A percentile compares a stretch with the other conserved stretches of the same genome.
These are phyloP conservation scores for Meleagris gallopavo DNA, from an alignment of 2,113 vertebrate species.

Conservation along the genomic window DNA sequence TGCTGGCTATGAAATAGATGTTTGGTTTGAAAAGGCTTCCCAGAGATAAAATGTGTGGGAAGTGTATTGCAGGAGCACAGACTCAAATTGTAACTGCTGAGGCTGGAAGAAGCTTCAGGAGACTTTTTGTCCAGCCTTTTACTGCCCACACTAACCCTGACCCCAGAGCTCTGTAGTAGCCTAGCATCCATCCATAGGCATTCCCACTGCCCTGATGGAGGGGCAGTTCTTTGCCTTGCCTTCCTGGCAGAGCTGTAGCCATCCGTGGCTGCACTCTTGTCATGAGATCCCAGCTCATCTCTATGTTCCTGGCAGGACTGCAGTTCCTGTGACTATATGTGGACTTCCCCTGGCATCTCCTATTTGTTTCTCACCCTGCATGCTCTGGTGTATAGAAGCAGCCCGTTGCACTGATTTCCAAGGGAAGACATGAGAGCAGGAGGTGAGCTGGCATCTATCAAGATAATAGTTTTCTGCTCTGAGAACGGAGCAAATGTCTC, in stretches of 20 bases:
- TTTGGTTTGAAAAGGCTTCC: not conserved
- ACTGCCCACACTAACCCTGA: not conserved
- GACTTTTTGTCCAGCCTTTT: not conserved
- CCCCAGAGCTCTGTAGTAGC: not conserved
- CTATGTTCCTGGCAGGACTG: not conserved
- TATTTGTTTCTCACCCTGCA: accelerated
- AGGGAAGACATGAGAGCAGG: not conserved
- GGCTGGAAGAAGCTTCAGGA: not conserved
- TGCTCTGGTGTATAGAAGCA: not conserved
- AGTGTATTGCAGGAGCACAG: not conserved
- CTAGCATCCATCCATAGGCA: not conserved
- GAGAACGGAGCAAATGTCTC: not conserved
- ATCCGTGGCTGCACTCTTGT: not conserved
- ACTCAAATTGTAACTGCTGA: not conserved
- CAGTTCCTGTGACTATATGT: not conserved
- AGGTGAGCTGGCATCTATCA: not conserved
- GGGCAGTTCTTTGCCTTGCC: not conserved
- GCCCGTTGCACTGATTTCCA: not conserved
- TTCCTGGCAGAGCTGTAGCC: not conserved
- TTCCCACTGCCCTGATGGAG: not conserved
- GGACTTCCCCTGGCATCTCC: accelerated
- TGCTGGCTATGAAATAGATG: not conserved
- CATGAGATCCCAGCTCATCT: not conserved
- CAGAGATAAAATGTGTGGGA: not conserved
- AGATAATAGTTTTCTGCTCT: not conserved